Percentiles rank a stretch among this genome's conserved stretches.
These are phyloP conservation scores for Stegophylla sp. DNA, from an alignment of 2,888 invertebrate genomes.

Conservation along the genomic window DNA sequence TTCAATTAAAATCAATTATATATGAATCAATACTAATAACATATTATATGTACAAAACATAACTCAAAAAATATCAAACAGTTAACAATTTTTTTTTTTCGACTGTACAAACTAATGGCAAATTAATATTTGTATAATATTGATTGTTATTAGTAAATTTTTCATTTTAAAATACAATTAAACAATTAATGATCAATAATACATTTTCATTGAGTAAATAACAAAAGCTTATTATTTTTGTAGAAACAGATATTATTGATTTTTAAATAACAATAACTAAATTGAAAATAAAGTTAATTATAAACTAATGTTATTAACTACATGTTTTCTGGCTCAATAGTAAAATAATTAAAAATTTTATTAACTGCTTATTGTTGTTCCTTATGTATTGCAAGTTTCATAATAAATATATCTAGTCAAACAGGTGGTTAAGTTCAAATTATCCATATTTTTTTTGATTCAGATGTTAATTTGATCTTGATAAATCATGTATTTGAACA, in stretches of 20 bases:
- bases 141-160: constrained; percentile 46
- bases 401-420: constrained; percentile 8
- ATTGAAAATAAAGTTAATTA: constrained; percentile 25
- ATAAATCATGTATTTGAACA: constrained; percentile 8
- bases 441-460: constrained; percentile 38
- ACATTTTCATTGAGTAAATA: constrained; percentile 39
- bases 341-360: constrained; percentile 26
- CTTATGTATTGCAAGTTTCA: not conserved
- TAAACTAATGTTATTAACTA: constrained; percentile 3
- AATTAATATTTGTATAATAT: constrained; percentile 53
- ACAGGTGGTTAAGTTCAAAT: constrained; percentile 10
- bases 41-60: constrained; percentile 58
- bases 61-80: constrained; percentile 57
- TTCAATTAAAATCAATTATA: constrained; percentile 20
- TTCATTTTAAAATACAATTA: constrained; percentile 50
- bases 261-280: constrained; percentile 33
- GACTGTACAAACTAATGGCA: constrained; percentile 56
- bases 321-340: constrained; percentile 19
- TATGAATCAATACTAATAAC: constrained; percentile 27
- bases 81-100: constrained; percentile 48
- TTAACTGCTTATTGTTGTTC: constrained; percentile 13
- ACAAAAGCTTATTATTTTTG: constrained; percentile 20
- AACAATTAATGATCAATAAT: constrained; percentile 44
- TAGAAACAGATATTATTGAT: constrained; percentile 25
- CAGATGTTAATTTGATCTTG: constrained; percentile 34